Evolutionary conservation across 2,797 vertebrate species (phyloP).

Genomic region (Serranus cabrilla): DNA sequence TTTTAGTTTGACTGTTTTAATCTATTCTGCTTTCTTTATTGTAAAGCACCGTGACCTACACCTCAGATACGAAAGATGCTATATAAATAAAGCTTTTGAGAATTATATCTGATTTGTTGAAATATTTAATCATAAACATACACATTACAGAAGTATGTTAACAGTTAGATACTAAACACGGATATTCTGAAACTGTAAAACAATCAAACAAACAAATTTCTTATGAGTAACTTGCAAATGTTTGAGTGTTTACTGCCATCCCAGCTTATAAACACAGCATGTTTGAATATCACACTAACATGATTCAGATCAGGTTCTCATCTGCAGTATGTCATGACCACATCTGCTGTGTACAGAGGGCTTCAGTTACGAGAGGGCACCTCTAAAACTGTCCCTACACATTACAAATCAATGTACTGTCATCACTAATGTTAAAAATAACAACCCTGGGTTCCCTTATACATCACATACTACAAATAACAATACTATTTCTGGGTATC

Average conservation of each 20-base stretch:
- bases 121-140: too few relatives aligned
- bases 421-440: slow-evolving; percentile 63
- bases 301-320: slow-evolving; percentile 48
- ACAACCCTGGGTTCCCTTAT: slow-evolving; percentile 14
- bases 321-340: slow-evolving; percentile 43
- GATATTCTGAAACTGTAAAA: neutral
- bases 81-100: too few relatives aligned
- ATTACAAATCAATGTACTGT: slow-evolving; percentile 68
- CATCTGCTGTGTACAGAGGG: slow-evolving; percentile 56
- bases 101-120: too few relatives aligned
- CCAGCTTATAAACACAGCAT: slow-evolving; percentile 26
- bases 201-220: neutral
- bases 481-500: slow-evolving; percentile 61
- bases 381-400: slow-evolving; percentile 30
- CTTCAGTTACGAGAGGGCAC: slow-evolving; percentile 47
- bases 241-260: slow-evolving; percentile 23
- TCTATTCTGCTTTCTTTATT: too few relatives aligned
- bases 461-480: slow-evolving; percentile 54
- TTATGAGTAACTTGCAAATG: slow-evolving; percentile 9
- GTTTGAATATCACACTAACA: slow-evolving; percentile 37
- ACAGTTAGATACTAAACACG: neutral
- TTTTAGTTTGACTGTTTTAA: too few relatives aligned
- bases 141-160: neutral
- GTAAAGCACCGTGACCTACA: too few relatives aligned
- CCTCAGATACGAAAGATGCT: too few relatives aligned